phyloP scores from a whole-genome alignment of 1,140 invertebrate species.

The Brachionus calyciflorus region DNA sequence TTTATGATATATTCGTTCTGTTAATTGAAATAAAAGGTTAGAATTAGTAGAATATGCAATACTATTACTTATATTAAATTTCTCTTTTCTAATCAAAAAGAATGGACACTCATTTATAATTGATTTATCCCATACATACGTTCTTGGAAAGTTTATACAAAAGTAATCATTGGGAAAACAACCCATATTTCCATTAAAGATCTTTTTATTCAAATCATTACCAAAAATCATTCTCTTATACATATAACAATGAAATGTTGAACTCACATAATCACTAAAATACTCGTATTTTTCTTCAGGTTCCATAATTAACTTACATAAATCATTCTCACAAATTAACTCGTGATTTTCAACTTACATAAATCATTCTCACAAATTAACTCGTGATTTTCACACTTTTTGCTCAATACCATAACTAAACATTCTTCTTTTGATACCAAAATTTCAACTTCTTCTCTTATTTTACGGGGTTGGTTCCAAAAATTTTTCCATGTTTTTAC shows the following conservation, averaged over 20 bases:
- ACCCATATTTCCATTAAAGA: slow-evolving; percentile 1
- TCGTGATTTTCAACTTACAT: no score
- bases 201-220: neutral
- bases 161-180: neutral
- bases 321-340: no score
- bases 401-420: no score
- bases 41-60: neutral
- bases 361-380: no score
- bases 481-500: slow-evolving; percentile 15
- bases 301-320: neutral
- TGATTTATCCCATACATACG: slow-evolving; percentile 12
- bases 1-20: neutral
- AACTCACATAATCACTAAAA: no score
- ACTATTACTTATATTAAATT: neutral
- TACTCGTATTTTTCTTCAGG: slow-evolving; percentile 18
- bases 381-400: no score
- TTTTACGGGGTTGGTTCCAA: no score
- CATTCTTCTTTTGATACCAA: no score
- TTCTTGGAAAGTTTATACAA: slow-evolving; percentile 14
- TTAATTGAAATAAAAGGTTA: slow-evolving; percentile 9
- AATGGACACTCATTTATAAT: slow-evolving; percentile 4
- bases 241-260: no score
- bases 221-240: no score
- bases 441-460: no score
- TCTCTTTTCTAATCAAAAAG: neutral